phyloP scores from a whole-genome alignment of 2,888 invertebrate genomes.

The Eupithecia dodoneata region DNA sequence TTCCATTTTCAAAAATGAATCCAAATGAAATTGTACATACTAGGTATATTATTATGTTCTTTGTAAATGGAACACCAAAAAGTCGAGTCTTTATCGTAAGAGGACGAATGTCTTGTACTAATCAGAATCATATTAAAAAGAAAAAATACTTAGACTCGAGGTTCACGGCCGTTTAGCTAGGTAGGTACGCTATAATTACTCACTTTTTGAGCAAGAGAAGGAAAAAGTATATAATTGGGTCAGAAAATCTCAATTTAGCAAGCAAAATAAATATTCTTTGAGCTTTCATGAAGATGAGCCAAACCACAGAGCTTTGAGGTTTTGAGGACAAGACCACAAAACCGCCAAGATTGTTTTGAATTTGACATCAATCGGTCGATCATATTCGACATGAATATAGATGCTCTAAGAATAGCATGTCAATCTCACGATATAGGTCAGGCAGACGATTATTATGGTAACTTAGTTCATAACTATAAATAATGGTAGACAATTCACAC shows the following conservation, averaged over 20 bases:
- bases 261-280: neutral
- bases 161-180: too few relatives aligned
- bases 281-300: neutral
- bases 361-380: neutral
- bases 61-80: too few relatives aligned
- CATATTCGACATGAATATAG: neutral
- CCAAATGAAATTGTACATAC: too few relatives aligned
- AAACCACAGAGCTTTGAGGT: neutral
- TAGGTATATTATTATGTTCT: too few relatives aligned
- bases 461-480: neutral
- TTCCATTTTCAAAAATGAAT: too few relatives aligned
- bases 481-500: too few relatives aligned
- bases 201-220: too few relatives aligned
- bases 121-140: too few relatives aligned
- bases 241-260: neutral
- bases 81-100: too few relatives aligned
- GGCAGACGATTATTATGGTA: neutral
- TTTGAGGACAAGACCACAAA: neutral
- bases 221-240: neutral
- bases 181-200: too few relatives aligned
- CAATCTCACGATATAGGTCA: neutral
- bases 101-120: too few relatives aligned
- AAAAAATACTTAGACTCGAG: too few relatives aligned
- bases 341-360: neutral
- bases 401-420: neutral